Evolutionary conservation across 2,113 vertebrate species (phyloP).

Genomic region (Channa argus): DNA sequence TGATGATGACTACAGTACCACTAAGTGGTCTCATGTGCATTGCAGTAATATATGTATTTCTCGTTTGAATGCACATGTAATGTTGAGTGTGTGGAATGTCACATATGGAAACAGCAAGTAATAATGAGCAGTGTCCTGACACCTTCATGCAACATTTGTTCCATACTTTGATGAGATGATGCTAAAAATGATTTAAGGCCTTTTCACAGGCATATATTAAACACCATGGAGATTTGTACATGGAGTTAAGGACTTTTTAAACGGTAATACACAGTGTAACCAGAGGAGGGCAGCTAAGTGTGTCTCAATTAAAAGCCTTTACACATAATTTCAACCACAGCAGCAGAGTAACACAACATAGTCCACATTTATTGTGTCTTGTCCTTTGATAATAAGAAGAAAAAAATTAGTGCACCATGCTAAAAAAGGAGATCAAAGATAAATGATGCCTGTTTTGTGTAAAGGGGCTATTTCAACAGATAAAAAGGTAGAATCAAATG

Average conservation of each 20-base stretch:
- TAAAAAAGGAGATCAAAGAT: background rate
- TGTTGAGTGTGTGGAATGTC: constrained; percentile 61
- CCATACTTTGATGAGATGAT: background rate
- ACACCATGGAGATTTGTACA: background rate
- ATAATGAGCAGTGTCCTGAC: constrained; percentile 41
- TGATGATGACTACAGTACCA: background rate
- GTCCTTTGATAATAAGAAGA: no score
- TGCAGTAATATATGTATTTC: no score
- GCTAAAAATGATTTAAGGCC: background rate
- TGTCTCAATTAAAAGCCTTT: background rate
- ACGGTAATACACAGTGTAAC: background rate
- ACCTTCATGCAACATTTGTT: constrained; percentile 32
- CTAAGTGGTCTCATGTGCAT: background rate
- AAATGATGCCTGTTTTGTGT: background rate
- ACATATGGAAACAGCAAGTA: constrained; percentile 37
- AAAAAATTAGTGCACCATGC: no score
- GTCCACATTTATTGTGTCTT: no score
- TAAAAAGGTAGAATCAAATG: constrained; percentile 8
- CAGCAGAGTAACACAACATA: no score
- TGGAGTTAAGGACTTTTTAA: background rate
- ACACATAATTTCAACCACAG: background rate
- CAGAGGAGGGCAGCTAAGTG: constrained; percentile 32
- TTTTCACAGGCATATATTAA: background rate
- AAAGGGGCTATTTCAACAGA: background rate
- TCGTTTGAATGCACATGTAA: constrained; percentile 33